Conservation (phyloP, 2,113 vertebrate species). For the Vulpes vulpes region DNA sequence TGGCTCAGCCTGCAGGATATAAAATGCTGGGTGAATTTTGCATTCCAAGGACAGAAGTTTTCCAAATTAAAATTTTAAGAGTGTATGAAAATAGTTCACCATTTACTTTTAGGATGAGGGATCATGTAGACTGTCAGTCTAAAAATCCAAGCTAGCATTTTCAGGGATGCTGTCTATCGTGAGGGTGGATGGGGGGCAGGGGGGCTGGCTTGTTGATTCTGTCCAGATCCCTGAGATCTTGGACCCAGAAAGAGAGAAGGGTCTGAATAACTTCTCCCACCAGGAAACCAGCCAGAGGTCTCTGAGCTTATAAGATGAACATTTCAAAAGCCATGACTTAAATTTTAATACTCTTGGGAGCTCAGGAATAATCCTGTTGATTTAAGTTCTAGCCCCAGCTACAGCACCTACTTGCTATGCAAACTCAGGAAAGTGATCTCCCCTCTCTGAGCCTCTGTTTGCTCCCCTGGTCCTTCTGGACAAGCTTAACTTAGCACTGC, state of each 20-base stretch:
- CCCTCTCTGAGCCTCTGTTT: not conserved
- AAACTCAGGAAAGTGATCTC: not conserved
- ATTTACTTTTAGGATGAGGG: constrained; percentile 62
- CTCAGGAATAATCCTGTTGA: not conserved
- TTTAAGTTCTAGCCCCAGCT: not conserved
- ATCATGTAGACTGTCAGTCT: constrained; percentile 63
- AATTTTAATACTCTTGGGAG: not conserved
- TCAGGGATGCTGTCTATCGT: not conserved
- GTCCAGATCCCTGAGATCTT: not conserved
- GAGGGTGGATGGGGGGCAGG: too few relatives aligned
- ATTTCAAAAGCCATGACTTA: not conserved
- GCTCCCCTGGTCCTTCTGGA: not conserved
- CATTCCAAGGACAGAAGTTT: constrained; percentile 57
- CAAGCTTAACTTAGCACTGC: too few relatives aligned
- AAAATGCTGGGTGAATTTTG: constrained; percentile 5
- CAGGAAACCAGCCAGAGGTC: not conserved
- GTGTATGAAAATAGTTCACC: constrained; percentile 69
- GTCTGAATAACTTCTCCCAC: not conserved
- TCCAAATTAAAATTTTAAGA: constrained; percentile 72
- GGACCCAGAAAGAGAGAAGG: not conserved
- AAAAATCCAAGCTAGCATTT: constrained; percentile 33
- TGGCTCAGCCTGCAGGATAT: not conserved
- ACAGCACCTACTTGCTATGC: not conserved
- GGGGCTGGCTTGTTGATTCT: not conserved
- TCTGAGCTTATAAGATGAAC: not conserved